A percentile compares a stretch with the other conserved stretches of the same genome.
Evolutionary conservation across 2,113 vertebrate species (phyloP).

Genomic region (Spea bombifrons): DNA sequence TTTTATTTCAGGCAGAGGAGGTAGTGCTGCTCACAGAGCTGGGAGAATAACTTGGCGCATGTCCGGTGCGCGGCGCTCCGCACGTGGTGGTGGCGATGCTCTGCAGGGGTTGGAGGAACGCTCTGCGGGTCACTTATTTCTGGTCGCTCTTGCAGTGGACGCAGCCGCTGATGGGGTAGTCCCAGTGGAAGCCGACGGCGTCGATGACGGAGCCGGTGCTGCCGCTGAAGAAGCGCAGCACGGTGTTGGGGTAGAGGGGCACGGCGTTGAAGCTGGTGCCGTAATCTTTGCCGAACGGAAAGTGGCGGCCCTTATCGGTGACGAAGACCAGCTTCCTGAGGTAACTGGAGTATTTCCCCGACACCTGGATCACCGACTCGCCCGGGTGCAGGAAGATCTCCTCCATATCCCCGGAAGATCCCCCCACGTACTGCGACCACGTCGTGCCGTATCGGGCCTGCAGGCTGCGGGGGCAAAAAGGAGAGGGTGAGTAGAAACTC

Average conservation of each 20-base stretch:
- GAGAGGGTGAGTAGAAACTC: not conserved
- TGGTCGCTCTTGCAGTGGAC: constrained; percentile 31
- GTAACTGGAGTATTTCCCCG: constrained; percentile 51
- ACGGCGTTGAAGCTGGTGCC: constrained; percentile 54
- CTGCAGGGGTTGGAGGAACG: not conserved
- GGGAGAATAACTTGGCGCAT: not conserved
- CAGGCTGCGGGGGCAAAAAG: constrained; percentile 44
- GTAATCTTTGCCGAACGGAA: constrained; percentile 52
- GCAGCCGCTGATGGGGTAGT: constrained; percentile 25
- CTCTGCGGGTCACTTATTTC: not conserved
- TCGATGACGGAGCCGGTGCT: constrained; percentile 45
- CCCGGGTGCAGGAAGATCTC: constrained; percentile 59
- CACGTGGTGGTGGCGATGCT: not conserved
- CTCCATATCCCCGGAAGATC: constrained; percentile 49
- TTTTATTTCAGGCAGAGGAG: not conserved
- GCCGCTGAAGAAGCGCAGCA: constrained; percentile 58
- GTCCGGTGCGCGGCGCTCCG: not conserved
- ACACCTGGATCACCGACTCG: constrained; percentile 55
- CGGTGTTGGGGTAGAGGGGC: constrained; percentile 51
- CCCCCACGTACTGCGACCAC: constrained; percentile 59
- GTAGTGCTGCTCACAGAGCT: not conserved
- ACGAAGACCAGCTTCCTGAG: constrained; percentile 49
- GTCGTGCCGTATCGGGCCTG: constrained; percentile 59
- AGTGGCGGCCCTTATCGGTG: constrained; percentile 54
- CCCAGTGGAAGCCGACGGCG: constrained; percentile 58